These are phyloP conservation scores for Schlechtendalia chinensis DNA, from an alignment of 1,140 invertebrate species.

Conservation along the genomic window DNA sequence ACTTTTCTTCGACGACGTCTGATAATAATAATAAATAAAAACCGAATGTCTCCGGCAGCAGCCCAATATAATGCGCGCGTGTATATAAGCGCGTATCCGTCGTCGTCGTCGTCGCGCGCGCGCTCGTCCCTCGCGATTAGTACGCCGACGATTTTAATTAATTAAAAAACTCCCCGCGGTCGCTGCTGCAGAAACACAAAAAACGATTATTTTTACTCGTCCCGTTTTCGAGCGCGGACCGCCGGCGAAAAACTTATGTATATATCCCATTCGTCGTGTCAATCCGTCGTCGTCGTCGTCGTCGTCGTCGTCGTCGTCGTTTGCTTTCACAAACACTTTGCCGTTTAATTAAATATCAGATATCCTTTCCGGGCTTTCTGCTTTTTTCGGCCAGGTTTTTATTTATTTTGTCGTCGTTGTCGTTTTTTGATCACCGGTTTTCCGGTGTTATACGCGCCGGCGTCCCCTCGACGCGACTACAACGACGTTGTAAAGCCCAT, in stretches of 20 bases:
- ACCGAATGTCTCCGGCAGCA: constrained; percentile 34
- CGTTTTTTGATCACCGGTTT: not conserved
- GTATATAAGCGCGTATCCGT: not conserved
- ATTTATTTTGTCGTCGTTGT: not conserved
- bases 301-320: not conserved
- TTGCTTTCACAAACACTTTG: constrained; percentile 46
- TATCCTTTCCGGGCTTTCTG: constrained; percentile 2
- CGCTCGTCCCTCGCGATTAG: constrained; percentile 34
- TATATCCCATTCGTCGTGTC: too few species aligned
- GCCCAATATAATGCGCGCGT: constrained; percentile 8
- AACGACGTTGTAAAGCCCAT: constrained; percentile 31
- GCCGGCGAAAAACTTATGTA: too few species aligned
- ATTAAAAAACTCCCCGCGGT: constrained; percentile 38
- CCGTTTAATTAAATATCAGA: constrained; percentile 47
- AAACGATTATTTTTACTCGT: constrained; percentile 45
- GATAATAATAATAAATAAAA: constrained; percentile 15
- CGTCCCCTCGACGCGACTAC: not conserved
- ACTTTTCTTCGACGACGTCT: constrained; percentile 12
- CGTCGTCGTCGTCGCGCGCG: not conserved
- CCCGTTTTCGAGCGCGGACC: not conserved
- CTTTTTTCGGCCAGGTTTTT: not conserved
- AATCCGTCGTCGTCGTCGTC: not conserved
- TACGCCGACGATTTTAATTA: constrained; percentile 43
- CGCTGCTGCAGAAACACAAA: not conserved
- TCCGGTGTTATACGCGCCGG: not conserved